These are phyloP conservation scores for Dasyurus viverrinus DNA, from an alignment of 2,113 vertebrate genomes.

Conservation along the genomic window DNA sequence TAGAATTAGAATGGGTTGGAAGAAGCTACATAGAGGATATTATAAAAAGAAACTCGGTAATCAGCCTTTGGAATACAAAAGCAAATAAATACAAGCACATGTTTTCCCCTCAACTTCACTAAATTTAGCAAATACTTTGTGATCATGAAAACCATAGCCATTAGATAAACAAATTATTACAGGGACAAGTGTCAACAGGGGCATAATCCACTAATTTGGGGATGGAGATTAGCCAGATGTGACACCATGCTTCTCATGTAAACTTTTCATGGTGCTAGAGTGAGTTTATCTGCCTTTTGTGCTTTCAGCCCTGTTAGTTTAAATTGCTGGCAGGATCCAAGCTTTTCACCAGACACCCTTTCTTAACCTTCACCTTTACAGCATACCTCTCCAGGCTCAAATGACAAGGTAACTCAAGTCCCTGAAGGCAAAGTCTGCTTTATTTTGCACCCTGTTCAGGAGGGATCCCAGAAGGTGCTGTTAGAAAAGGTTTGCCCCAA, in stretches of 20 bases:
- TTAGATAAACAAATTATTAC: not conserved
- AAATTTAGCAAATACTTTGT: not conserved
- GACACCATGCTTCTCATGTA: not conserved
- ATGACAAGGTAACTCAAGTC: slow-evolving; percentile 4
- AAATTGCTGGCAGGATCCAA: not conserved
- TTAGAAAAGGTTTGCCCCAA: slow-evolving; percentile 65
- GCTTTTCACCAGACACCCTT: not conserved
- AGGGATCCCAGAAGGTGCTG: slow-evolving; percentile 41
- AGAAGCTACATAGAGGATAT: not conserved
- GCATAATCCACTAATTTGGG: not conserved
- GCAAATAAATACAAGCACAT: not conserved
- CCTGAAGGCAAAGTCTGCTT: slow-evolving; percentile 51
- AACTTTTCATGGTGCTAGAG: not conserved
- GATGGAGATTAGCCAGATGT: not conserved
- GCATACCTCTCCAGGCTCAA: not conserved
- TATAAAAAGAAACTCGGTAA: not conserved
- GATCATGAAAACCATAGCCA: not conserved
- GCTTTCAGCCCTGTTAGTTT: not conserved
- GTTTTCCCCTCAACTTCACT: not conserved
- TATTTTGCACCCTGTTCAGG: slow-evolving; percentile 53
- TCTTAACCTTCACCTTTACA: not conserved
- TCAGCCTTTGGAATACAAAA: not conserved
- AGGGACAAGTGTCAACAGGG: not conserved
- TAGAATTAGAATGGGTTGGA: not conserved
- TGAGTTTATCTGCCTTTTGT: not conserved